Base-by-base conservation (phyloP, 2,888 invertebrate genomes). In the Coenonympha glycerion region DNA sequence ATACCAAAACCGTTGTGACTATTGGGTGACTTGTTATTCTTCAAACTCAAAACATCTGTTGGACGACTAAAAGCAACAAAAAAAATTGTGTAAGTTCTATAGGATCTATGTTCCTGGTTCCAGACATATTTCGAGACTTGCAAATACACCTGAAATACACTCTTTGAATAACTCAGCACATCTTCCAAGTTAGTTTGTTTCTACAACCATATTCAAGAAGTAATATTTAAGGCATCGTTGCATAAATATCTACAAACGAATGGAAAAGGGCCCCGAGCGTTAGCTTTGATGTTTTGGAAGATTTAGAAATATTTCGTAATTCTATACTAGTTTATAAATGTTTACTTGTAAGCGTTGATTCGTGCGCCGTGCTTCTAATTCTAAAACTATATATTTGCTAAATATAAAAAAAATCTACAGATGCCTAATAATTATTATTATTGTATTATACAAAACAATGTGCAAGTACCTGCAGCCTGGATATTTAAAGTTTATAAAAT, bases 341-440 rank as follows among this genome's bases (percentile, higher is more conserved):
- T 13, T 13, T 19, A n/a, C 48, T 34, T 11, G 11, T 33, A 47
- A 49, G 47, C 49, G 45, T 42, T 31, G n/a, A 24, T 40, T 44
- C 52, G 53, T 55, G 55, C 52, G 44, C 41, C 55, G 55, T 56
- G 55, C 55, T 56, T 36, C 47, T 53, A 53, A n/a, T n/a, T n/a
- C n/a, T n/a, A n/a, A n/a, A n/a, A n/a, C n/a, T 40, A 40, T 44
- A 49, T 53, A 53, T 34, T 47, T 47, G 9, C 46, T 52, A 49
- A 26, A 37, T 9, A 26, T 36, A 44, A 6, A 30, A 16, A 8
- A 16, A 47, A 28, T 40, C 33, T 47, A 50, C 26, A 11, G 15
- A 28, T 26, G 41, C 30, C 6, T n/a, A 15, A 5, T 11, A 21
- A 21, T 18, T n/a, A n/a, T n/a, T n/a, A n/a, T n/a, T n/a, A n/a